Conservation (phyloP, 2,888 invertebrate genomes). For the Caenorhabditis sp. region DNA sequence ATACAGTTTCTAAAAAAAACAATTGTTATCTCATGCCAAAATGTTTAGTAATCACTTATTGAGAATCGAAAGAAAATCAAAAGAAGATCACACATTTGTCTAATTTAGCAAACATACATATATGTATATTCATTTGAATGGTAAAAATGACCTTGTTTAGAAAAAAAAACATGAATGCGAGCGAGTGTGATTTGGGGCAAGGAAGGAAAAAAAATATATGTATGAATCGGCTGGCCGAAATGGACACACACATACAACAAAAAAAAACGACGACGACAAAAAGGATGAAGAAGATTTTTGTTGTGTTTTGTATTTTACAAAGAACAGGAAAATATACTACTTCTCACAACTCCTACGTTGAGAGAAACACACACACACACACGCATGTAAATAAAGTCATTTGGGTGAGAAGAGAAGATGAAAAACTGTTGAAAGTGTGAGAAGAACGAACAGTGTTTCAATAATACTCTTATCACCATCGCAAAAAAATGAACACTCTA, state of each 20-base stretch:
- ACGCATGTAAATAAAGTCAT: too few relatives aligned
- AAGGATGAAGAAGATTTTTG: background rate
- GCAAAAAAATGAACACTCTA: too few relatives aligned
- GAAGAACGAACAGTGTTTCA: too few relatives aligned
- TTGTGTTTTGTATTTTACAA: slow-evolving; percentile 1
- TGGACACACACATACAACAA: background rate
- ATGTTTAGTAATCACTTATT: too few relatives aligned
- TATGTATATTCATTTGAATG: background rate
- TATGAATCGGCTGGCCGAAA: background rate
- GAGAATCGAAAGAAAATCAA: too few relatives aligned
- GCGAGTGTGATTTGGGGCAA: background rate
- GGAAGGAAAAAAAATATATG: background rate
- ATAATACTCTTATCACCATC: too few relatives aligned
- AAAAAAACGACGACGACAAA: background rate
- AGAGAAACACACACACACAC: too few relatives aligned
- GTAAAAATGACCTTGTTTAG: background rate
- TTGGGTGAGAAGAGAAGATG: too few relatives aligned
- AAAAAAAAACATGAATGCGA: background rate
- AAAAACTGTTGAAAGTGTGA: too few relatives aligned
- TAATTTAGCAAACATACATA: background rate
- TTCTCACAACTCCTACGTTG: background rate
- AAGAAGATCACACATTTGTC: too few relatives aligned
- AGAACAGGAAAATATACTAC: slow-evolving; percentile 1
- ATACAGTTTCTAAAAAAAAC: too few relatives aligned
- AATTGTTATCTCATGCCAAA: too few relatives aligned